These are phyloP conservation scores for Sebastes oblongus DNA, from an alignment of 2,797 vertebrate genomes.

Conservation along the genomic window DNA sequence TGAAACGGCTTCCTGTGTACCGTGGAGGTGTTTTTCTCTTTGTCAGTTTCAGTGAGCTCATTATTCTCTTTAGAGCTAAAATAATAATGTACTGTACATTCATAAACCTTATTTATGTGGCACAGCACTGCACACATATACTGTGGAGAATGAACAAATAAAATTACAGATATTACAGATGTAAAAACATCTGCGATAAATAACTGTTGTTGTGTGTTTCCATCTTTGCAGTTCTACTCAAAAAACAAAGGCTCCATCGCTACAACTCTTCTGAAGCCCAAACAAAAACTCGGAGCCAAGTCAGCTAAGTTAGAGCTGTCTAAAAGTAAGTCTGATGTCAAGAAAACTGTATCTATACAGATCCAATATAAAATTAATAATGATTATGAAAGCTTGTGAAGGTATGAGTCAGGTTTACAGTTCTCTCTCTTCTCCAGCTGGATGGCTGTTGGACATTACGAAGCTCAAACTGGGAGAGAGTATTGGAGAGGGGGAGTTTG, in stretches of 20 bases:
- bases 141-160: not conserved
- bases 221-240: constrained; percentile 85
- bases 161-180: not conserved
- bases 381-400: not conserved
- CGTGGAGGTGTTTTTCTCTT: not conserved
- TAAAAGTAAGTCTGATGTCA: constrained; percentile 80
- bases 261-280: constrained; percentile 88
- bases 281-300: constrained; percentile 87
- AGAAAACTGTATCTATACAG: not conserved
- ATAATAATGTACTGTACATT: not conserved
- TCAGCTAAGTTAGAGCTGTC: constrained; percentile 89
- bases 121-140: not conserved
- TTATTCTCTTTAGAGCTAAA: not conserved
- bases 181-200: not conserved
- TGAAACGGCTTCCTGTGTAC: not conserved
- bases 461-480: constrained; percentile 83
- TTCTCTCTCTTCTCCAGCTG: constrained; percentile 75
- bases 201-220: constrained; percentile 1
- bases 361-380: not conserved
- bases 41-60: not conserved
- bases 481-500: constrained; percentile 92
- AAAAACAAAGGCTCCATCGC: constrained; percentile 88
- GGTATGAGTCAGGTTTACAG: not conserved
- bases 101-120: not conserved
- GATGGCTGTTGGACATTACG: constrained; percentile 90